Evolutionary conservation across 30 jellyfish, hydroid and myxozoan genomes (phyloP).

Genomic region (Turritopsis rubra): DNA sequence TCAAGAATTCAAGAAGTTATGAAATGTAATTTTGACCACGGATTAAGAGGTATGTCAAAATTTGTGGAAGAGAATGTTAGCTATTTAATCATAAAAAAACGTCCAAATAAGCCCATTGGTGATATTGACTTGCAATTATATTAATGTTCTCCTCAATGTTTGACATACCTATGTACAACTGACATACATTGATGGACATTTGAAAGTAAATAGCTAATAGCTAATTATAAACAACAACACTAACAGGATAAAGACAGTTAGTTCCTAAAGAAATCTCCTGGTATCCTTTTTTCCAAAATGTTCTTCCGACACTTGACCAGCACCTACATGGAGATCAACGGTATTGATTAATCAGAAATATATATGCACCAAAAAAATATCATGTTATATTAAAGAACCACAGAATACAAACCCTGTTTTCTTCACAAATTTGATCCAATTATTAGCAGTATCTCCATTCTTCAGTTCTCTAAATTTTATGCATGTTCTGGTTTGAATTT

Average conservation of each 20-base stretch:
- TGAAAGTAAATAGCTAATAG: too few species aligned
- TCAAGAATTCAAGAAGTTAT: too few species aligned
- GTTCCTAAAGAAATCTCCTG: constrained; percentile 64
- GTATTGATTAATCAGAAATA: not conserved
- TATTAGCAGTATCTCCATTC: not conserved
- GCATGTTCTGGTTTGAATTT: constrained; percentile 26
- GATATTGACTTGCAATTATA: too few species aligned
- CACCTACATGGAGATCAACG: constrained; percentile 28
- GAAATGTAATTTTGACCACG: too few species aligned
- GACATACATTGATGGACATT: too few species aligned
- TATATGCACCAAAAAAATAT: not conserved
- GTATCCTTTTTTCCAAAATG: constrained; percentile 41
- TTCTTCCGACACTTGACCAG: constrained; percentile 77
- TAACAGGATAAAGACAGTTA: constrained; percentile 45
- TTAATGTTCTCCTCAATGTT: too few species aligned
- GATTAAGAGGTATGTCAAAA: too few species aligned
- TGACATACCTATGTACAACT: too few species aligned
- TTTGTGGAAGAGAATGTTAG: too few species aligned
- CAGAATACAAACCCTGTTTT: constrained; percentile 30
- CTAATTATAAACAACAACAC: constrained; percentile 1
- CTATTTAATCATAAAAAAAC: too few species aligned
- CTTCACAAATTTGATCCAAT: constrained; percentile 8
- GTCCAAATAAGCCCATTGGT: too few species aligned
- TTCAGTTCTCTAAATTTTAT: not conserved
- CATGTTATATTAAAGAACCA: not conserved